Conservation (phyloP, 1,140 invertebrate genomes). For the Caenorhabditis tropicalis region DNA sequence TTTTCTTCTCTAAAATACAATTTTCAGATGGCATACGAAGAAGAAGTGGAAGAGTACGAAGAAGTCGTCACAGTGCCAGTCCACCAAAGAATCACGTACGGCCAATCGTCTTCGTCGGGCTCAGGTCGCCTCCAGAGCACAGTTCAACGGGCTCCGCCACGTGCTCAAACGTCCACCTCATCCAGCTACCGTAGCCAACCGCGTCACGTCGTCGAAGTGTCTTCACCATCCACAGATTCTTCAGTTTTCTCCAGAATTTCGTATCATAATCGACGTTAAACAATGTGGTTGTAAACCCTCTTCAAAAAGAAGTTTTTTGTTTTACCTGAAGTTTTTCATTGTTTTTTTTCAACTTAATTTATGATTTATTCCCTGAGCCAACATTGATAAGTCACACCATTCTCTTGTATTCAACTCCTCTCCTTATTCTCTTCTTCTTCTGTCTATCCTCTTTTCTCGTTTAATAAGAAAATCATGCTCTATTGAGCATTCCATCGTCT, state of each 20-base stretch:
- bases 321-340: no score
- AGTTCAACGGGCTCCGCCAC: background rate
- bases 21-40: background rate
- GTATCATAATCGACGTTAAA: background rate
- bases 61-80: background rate
- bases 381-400: background rate
- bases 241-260: background rate
- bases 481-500: background rate
- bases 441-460: background rate
- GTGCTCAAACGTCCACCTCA: background rate
- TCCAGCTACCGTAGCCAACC: background rate
- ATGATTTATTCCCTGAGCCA: no score
- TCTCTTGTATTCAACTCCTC: background rate
- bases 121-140: background rate
- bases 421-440: background rate
- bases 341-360: no score
- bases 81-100: background rate
- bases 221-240: background rate
- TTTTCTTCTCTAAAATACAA: background rate
- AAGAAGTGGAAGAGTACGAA: background rate
- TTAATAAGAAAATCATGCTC: slow-evolving; percentile 35
- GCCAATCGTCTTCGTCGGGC: background rate
- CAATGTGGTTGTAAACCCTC: no score
- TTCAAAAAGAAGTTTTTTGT: background rate
- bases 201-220: background rate